Conservation (phyloP, 2,113 vertebrate species). For the Cairina moschata region DNA sequence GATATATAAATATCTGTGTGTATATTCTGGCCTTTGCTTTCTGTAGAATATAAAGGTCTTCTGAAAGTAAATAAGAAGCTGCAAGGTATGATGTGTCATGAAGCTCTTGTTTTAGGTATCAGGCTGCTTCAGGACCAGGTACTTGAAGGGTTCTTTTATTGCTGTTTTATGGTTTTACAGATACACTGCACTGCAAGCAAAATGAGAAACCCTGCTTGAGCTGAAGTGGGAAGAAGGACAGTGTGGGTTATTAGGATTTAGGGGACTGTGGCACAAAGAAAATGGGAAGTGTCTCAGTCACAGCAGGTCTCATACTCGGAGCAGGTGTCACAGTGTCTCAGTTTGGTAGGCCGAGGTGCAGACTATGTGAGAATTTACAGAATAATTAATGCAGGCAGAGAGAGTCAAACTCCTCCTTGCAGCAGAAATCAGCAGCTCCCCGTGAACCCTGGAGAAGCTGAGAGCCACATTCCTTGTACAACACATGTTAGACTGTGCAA, state of each 20-base stretch:
- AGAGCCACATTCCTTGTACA: accelerated
- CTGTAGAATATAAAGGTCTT: not conserved
- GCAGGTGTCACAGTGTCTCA: not conserved
- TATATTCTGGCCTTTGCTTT: not conserved
- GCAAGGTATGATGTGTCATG: not conserved
- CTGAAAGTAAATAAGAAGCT: not conserved
- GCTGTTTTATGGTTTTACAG: not conserved
- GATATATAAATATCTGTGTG: not conserved
- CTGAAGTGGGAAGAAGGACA: not conserved
- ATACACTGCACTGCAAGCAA: not conserved
- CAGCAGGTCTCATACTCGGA: not conserved
- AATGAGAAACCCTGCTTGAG: not conserved
- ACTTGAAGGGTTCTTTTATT: not conserved
- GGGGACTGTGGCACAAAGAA: too few relatives aligned
- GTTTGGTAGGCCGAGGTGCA: not conserved
- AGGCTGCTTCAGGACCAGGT: not conserved
- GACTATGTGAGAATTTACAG: not conserved
- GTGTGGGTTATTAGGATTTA: not conserved
- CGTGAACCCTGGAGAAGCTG: not conserved
- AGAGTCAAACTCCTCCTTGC: not conserved
- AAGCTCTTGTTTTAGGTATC: not conserved
- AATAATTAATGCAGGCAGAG: not conserved
- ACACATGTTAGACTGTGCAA: not conserved
- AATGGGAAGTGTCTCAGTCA: not conserved
- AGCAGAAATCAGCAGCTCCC: not conserved